A percentile compares a stretch with the other conserved stretches of the same genome.
Evolutionary conservation across 1,140 invertebrate genomes (phyloP).

Genomic region (Propsilocerus akamusi): DNA sequence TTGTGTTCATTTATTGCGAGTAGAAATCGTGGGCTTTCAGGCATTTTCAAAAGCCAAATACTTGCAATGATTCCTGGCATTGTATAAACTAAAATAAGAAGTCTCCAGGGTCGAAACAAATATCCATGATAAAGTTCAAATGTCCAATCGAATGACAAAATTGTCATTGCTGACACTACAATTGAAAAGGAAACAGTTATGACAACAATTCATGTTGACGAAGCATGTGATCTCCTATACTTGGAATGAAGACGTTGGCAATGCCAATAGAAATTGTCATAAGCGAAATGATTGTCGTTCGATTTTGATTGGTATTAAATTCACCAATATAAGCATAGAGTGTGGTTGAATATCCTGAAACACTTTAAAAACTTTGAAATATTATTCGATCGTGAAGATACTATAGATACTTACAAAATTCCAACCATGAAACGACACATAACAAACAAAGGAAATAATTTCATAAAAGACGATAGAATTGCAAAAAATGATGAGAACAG

Average conservation of each 20-base stretch:
- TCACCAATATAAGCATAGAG: slow-evolving; percentile 33
- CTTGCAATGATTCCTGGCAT: not conserved
- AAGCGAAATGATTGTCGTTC: slow-evolving; percentile 14
- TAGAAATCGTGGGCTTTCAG: not conserved
- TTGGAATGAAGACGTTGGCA: slow-evolving; percentile 1
- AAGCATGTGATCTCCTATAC: not conserved
- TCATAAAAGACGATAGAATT: slow-evolving; percentile 28
- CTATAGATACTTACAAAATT: slow-evolving; percentile 29
- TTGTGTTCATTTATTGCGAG: not conserved
- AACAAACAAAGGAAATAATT: slow-evolving; percentile 29
- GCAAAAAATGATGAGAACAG: slow-evolving; percentile 13
- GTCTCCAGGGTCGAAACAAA: not conserved
- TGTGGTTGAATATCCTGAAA: slow-evolving; percentile 29
- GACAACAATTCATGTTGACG: not conserved
- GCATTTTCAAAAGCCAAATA: not conserved
- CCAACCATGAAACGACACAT: slow-evolving; percentile 31
- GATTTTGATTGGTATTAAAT: slow-evolving; percentile 29
- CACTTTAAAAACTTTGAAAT: slow-evolving; percentile 17
- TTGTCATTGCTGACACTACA: not conserved
- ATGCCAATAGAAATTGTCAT: slow-evolving; percentile 3
- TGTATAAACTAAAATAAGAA: not conserved
- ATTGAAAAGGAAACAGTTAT: not conserved
- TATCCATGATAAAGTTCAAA: not conserved
- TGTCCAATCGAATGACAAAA: not conserved
- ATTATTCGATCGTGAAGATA: not conserved